These are phyloP conservation scores for Drosophila hamatofila DNA, from an alignment of 2,888 invertebrate genomes.

Conservation along the genomic window DNA sequence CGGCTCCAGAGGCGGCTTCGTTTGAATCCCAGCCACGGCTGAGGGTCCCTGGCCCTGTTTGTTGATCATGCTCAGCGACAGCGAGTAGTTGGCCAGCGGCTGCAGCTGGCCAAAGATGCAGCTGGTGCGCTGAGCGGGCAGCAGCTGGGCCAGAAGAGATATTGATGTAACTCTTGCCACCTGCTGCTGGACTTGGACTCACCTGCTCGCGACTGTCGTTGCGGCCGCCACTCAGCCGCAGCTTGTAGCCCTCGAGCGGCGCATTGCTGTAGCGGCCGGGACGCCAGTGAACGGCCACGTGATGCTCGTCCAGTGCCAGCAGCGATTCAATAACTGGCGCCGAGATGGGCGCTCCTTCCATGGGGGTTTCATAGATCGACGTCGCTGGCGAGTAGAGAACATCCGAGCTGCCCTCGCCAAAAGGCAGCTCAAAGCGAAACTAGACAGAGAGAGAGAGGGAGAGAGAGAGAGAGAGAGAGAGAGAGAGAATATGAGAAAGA, in stretches of 20 bases:
- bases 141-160: conserved; percentile 26
- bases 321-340: conserved; percentile 91
- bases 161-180: not conserved
- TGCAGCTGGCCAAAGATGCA: conserved; percentile 86
- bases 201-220: conserved; percentile 89
- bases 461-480: not conserved
- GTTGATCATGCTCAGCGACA: conserved; percentile 93
- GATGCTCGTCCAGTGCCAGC: conserved; percentile 91
- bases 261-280: conserved; percentile 95
- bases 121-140: conserved; percentile 47
- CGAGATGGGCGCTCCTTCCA: conserved; percentile 91
- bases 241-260: conserved; percentile 93
- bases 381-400: conserved; percentile 91
- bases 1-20: conserved; percentile 20
- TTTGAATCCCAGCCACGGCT: conserved; percentile 85
- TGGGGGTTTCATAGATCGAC: conserved; percentile 90
- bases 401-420: conserved; percentile 89
- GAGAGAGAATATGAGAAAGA: not conserved
- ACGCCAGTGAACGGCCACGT: conserved; percentile 95
- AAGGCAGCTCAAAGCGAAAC: conserved; percentile 94
- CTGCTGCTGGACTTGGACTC: conserved; percentile 8
- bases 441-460: conserved; percentile 83
- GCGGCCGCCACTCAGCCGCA: conserved; percentile 80
- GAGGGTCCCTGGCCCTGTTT: conserved; percentile 92
- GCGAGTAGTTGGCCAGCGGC: conserved; percentile 90